Evolutionary conservation across 2,888 invertebrate genomes (phyloP).

Genomic region (Petrolisthes cinctipes): DNA sequence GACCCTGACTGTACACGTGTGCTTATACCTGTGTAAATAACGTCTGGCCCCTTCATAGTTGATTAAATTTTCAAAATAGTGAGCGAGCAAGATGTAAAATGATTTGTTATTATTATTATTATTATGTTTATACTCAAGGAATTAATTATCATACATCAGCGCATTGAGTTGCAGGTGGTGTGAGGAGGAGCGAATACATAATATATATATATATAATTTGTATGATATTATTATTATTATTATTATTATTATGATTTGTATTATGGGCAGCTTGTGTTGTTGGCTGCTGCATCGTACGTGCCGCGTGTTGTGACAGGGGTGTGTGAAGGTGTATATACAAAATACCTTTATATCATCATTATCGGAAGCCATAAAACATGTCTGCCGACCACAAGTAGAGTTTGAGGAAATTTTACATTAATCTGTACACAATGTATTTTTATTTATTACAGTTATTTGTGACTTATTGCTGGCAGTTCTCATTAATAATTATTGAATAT

Average conservation of each 20-base stretch:
- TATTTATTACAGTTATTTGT: constrained; percentile 26
- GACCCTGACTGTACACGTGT: neutral
- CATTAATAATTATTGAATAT: neutral
- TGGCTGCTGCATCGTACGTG: neutral
- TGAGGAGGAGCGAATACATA: neutral
- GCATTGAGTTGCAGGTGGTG: constrained; percentile 16
- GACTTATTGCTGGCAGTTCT: constrained; percentile 30
- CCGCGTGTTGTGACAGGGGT: constrained; percentile 9
- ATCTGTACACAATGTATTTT: neutral
- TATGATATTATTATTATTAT: neutral
- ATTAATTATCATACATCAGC: constrained; percentile 15
- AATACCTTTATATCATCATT: constrained; percentile 7
- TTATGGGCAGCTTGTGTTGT: neutral
- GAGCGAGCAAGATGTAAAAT: constrained; percentile 5
- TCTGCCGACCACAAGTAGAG: constrained; percentile 24
- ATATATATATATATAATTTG: constrained; percentile 1
- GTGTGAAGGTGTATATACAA: neutral
- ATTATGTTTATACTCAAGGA: neutral
- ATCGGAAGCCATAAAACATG: constrained; percentile 29
- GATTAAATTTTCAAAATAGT: neutral
- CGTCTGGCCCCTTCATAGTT: constrained; percentile 7
- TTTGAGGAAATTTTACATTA: constrained; percentile 6
- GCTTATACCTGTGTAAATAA: neutral
- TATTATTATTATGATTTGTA: neutral
- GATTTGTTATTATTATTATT: neutral